Evolutionary conservation across 2,888 invertebrate genomes (phyloP), one percentile per base, ranked within the genome.

Genomic region (Drosophila heteroneura): DNA sequence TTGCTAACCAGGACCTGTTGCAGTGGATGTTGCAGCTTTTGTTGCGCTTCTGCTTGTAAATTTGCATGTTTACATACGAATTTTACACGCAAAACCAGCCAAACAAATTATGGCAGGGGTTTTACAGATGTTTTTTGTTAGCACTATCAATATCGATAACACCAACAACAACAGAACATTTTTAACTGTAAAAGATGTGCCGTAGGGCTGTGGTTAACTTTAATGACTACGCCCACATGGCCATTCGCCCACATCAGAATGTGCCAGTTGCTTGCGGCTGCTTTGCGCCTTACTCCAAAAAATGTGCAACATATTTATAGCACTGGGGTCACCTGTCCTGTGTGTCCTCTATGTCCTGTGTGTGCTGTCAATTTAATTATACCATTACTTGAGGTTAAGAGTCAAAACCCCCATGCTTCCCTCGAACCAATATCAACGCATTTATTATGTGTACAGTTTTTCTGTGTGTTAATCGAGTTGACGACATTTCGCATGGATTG

Each of bases 381-480:
- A 75, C 81, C 70, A 85, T 84, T 84, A 87, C 73, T 77, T 87
- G 73, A 62, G 66, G 74, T 66, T 72, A 67, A 64, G 66, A 53
- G 61, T 59, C 33, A 65, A 37, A 5, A 16, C 26, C 6, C 33
- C 10, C 14, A 22, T 6, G 3, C 14, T 19, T 6, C 4, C 7
- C 33, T 16, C 5, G 6, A 26, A 12, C 33, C 2, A 33, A 3
- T 53, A 33, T 32, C 16, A 30, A 39, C 60, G 49, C 59, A 62
- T 74, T 74, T 70, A 61, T 76, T 81, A 59, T 72, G 71, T 76
- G 63, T 67, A 59, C 68, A 69, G 74, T 79, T 79, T 79, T 67
- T 76, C 66, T 74, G 74, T 78, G 69, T 79, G 86, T 83, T 88
- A 88, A 89, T 89, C 76, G 79, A 86, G 68, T 83, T 82, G 28